A percentile compares a stretch with the other conserved stretches of the same genome.
phyloP scores from a whole-genome alignment of 2,113 vertebrate genomes.

The Naja naja region DNA sequence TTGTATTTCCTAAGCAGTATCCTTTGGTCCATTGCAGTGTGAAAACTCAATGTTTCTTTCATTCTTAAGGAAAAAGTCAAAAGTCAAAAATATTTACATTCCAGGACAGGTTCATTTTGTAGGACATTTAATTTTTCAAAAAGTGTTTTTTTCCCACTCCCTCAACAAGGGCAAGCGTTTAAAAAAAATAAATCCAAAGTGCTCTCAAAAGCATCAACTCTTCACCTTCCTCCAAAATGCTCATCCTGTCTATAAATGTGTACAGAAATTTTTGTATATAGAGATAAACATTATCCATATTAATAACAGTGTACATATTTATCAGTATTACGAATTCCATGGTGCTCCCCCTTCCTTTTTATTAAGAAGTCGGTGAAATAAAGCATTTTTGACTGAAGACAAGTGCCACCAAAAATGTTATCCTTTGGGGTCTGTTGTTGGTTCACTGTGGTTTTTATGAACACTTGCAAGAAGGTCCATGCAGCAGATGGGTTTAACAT shows the following conservation, averaged over 20 bases:
- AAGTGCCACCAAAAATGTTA: not conserved
- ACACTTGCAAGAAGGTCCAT: not conserved
- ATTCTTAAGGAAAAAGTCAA: not conserved
- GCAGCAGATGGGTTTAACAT: not conserved
- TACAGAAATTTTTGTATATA: conserved; percentile 56
- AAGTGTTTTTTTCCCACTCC: not conserved
- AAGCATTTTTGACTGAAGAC: not conserved
- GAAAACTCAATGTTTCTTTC: not conserved
- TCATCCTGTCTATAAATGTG: conserved; percentile 51
- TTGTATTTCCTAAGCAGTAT: not conserved
- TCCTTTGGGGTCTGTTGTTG: not conserved
- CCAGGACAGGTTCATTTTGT: conserved; percentile 33
- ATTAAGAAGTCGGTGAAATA: not conserved
- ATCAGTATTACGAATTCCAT: conserved; percentile 53
- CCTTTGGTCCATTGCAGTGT: not conserved
- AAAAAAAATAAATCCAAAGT: conserved; percentile 30
- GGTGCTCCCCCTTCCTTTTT: conserved; percentile 44
- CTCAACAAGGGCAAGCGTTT: conserved; percentile 41
- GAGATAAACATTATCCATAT: conserved; percentile 47
- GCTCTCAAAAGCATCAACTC: conserved; percentile 19
- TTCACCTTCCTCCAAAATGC: conserved; percentile 19
- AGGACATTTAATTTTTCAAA: conserved; percentile 29
- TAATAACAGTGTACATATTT: conserved; percentile 59
- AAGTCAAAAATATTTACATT: conserved; percentile 1
- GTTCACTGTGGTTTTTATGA: not conserved